phyloP scores from a whole-genome alignment of 2,888 invertebrate species.

The Cerceris ruficornis region DNA sequence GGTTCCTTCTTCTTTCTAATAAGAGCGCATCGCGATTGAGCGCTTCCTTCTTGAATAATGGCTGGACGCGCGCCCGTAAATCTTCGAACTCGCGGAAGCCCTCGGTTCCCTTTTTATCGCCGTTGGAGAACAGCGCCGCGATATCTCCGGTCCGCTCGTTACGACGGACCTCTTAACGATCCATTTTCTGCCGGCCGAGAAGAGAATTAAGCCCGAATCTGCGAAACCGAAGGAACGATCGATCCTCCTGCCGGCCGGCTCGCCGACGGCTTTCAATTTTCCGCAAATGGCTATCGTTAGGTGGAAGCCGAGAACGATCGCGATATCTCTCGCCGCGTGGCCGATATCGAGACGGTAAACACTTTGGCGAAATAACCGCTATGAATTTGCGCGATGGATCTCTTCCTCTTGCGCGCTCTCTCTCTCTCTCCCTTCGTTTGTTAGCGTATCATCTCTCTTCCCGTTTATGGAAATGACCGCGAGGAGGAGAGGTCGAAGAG shows the following conservation, averaged over 20 bases:
- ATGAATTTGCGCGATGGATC: conserved; percentile 4
- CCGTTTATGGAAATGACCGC: not conserved
- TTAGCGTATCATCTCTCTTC: not conserved
- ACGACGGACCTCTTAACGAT: too few relatives aligned
- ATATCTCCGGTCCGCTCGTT: not conserved
- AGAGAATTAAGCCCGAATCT: not conserved
- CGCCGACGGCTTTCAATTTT: conserved; percentile 37
- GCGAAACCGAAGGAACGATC: conserved; percentile 30
- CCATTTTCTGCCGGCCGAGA: not conserved
- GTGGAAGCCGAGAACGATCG: conserved; percentile 27
- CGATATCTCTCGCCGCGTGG: conserved; percentile 4
- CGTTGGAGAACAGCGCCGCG: not conserved
- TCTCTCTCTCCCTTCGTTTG: conserved; percentile 3
- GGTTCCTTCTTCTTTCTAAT: conserved; percentile 51
- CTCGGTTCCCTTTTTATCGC: too few relatives aligned
- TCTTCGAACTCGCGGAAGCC: too few relatives aligned
- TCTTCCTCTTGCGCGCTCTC: not conserved
- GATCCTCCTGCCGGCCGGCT: conserved; percentile 2
- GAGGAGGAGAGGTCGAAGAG: too few relatives aligned
- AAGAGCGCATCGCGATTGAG: conserved; percentile 39
- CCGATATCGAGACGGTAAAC: conserved; percentile 17
- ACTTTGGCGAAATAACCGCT: conserved; percentile 15
- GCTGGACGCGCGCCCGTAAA: not conserved
- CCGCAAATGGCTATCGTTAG: conserved; percentile 21
- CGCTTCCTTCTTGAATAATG: conserved; percentile 21